Base-by-base conservation (phyloP, 2,888 invertebrate genomes). In the Rhogogaster chlorosoma region DNA sequence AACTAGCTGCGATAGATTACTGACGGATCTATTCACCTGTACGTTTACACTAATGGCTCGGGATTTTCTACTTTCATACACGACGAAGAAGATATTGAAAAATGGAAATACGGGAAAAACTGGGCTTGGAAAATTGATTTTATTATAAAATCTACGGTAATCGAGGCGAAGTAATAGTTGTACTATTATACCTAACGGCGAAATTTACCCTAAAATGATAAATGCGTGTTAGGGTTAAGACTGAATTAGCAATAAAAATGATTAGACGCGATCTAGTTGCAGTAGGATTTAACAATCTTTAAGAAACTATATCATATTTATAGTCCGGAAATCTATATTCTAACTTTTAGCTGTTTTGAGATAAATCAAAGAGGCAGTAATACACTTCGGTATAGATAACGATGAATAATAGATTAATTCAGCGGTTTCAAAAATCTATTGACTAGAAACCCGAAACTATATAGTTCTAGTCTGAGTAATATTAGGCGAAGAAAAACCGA, bases 281-380 rank as follows among this genome's bases (percentile, higher is more conserved):
- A 53, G 53, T 53, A 53, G 85, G 85, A 82, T 85, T 84, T 86
- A 86, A 86, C 83, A 84, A 42, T 18, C 12, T 57, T 18, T n/a
- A 22, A 61, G 29, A 78, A 53, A 57, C 57, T 78, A 53, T 53
- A 53, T 78, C 42, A 78, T 75, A 45, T 75, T 73, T 22, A 42
- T 73, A 38, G 18, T n/a, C 67, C 9, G 32, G 67, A 57, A 57
- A 57, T 57, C 57, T 57, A 7, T 57, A 45, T 45, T 42, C 1
- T 10, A 42, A 45, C 12, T 57, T 57, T 22, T 57, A 22, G 22
- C 6, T 57, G 57, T 57, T 57, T 22, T 12, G 0, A 61, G 3
- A 10, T n/a, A 7, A 53, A 53, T 6, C 2, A 53, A n/a, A 53
- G 6, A 18, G 49, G 18, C 18, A 18, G 18, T 18, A 49, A 18